phyloP scores from a whole-genome alignment of 1,140 invertebrate genomes.

The Dysdera silvatica region DNA sequence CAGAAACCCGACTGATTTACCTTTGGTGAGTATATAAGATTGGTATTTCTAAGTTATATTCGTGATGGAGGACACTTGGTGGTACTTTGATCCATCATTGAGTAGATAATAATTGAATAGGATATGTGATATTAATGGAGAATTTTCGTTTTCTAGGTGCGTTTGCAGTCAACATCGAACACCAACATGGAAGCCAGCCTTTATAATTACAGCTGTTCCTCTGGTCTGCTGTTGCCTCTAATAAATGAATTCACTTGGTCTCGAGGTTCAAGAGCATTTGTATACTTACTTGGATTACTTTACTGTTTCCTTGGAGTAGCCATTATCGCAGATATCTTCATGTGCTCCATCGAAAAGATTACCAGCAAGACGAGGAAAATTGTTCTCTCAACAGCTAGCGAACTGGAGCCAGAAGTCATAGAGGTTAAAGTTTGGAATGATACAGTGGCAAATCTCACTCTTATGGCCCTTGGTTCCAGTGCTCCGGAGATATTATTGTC shows the following conservation, averaged over 20 bases:
- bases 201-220: conserved; percentile 43
- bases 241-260: conserved; percentile 52
- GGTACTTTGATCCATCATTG: too few species aligned
- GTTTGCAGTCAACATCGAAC: not conserved
- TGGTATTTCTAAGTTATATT: too few species aligned
- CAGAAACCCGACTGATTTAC: too few species aligned
- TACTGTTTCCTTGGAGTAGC: conserved; percentile 52
- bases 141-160: not conserved
- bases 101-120: too few species aligned
- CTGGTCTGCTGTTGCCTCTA: conserved; percentile 51
- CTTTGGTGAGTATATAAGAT: too few species aligned
- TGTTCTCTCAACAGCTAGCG: conserved; percentile 27
- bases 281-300: conserved; percentile 52
- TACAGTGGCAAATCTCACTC: conserved; percentile 59
- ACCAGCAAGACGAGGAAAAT: conserved; percentile 56
- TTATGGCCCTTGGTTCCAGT: conserved; percentile 59
- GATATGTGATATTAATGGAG: too few species aligned
- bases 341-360: conserved; percentile 58
- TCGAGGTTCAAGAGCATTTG: conserved; percentile 41
- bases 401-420: conserved; percentile 39
- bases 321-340: conserved; percentile 56
- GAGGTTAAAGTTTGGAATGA: conserved; percentile 53
- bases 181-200: conserved; percentile 2
- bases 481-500: conserved; percentile 59
- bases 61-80: too few species aligned